phyloP scores from a whole-genome alignment of 2,113 vertebrate genomes.

The Seriola aureovittata region DNA sequence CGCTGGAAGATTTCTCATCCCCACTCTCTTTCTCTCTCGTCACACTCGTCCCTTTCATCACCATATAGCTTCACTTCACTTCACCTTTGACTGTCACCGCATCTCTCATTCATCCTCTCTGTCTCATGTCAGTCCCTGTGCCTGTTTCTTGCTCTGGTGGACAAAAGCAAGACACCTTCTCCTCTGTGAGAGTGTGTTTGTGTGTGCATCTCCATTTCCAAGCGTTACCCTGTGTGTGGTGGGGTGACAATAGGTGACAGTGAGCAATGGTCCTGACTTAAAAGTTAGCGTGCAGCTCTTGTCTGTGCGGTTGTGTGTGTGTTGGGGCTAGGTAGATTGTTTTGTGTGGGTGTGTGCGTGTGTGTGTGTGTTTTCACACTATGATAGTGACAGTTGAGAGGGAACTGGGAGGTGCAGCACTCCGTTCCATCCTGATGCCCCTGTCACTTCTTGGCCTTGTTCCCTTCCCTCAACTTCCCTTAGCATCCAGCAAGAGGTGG shows the following conservation, averaged over 20 bases:
- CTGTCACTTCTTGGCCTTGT: slow-evolving; percentile 85
- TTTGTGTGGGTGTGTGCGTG: slow-evolving; percentile 28
- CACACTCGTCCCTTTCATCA: slow-evolving; percentile 28
- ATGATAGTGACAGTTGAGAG: slow-evolving; percentile 79
- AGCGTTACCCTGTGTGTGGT: slow-evolving; percentile 50
- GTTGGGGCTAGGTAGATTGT: neutral
- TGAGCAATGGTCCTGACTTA: slow-evolving; percentile 77
- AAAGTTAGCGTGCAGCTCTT: slow-evolving; percentile 45
- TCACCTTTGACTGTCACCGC: slow-evolving; percentile 53
- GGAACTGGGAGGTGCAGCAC: slow-evolving; percentile 52
- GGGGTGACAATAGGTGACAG: slow-evolving; percentile 83
- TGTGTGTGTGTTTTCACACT: slow-evolving; percentile 43
- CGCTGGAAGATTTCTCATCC: slow-evolving; percentile 43
- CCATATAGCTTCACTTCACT: slow-evolving; percentile 29
- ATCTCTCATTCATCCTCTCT: slow-evolving; percentile 56
- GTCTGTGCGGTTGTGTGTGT: slow-evolving; percentile 39
- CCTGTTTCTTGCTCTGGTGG: slow-evolving; percentile 76
- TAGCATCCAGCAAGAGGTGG: slow-evolving; percentile 43
- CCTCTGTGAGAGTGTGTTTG: slow-evolving; percentile 34
- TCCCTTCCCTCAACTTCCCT: slow-evolving; percentile 76
- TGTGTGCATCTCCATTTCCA: slow-evolving; percentile 43
- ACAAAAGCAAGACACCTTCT: slow-evolving; percentile 72
- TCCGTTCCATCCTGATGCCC: slow-evolving; percentile 83
- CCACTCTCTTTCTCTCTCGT: neutral
- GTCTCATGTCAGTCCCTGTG: slow-evolving; percentile 63